A percentile compares a stretch with the other conserved stretches of the same genome.
These are phyloP conservation scores for Magallana ariakensis DNA, from an alignment of 1,140 invertebrate genomes.

Conservation along the genomic window DNA sequence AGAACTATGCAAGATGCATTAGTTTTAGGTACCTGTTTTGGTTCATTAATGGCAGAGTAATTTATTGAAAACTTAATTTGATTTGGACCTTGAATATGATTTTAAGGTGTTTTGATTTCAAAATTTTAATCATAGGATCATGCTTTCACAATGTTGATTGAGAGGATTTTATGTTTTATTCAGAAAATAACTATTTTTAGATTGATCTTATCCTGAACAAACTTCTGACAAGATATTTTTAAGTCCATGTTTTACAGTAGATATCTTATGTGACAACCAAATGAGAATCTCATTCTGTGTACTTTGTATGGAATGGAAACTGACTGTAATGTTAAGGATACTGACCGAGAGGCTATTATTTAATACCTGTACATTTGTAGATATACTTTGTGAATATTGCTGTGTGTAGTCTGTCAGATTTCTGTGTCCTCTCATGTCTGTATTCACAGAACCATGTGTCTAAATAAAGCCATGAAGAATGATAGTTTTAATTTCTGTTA, in stretches of 20 bases:
- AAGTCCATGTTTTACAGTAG: background rate
- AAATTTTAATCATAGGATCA: background rate
- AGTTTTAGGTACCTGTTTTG: background rate
- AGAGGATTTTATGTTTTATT: constrained; percentile 1
- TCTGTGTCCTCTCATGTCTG: background rate
- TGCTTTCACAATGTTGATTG: background rate
- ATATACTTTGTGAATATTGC: constrained; percentile 21
- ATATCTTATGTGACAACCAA: background rate
- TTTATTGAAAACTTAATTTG: background rate
- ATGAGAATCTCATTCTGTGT: background rate
- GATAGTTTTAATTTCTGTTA: too few species aligned
- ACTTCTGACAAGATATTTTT: background rate
- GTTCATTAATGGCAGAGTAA: background rate
- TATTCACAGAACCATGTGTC: background rate
- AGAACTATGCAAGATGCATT: constrained; percentile 12
- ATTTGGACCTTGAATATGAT: too few species aligned
- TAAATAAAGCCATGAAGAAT: constrained; percentile 13
- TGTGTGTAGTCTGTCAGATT: constrained; percentile 19
- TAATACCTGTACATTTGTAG: constrained; percentile 34
- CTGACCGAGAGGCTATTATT: background rate
- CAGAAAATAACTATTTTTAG: background rate
- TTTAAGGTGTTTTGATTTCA: background rate
- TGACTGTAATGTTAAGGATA: background rate
- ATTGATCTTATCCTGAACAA: background rate
- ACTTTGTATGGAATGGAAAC: constrained; percentile 14